Evolutionary conservation across 1,140 invertebrate species (phyloP).

Genomic region (Drosophila rhopaloa): DNA sequence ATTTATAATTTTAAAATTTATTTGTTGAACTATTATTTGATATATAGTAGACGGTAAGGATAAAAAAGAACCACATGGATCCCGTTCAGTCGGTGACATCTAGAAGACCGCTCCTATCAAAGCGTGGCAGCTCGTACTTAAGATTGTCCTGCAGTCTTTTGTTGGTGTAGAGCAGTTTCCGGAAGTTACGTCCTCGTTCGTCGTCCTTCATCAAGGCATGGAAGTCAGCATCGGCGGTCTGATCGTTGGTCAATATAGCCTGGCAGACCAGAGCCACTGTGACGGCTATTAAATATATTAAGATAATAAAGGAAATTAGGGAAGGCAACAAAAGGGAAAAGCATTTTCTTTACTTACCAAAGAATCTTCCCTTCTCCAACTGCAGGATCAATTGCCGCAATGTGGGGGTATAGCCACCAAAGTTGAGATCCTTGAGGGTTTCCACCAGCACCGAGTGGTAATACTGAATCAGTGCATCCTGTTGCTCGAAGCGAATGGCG

Average conservation of each 20-base stretch:
- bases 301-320: too few relatives aligned
- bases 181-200: slow-evolving; percentile 68
- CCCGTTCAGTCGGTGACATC: slow-evolving; percentile 54
- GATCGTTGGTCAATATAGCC: slow-evolving; percentile 64
- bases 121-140: slow-evolving; percentile 64
- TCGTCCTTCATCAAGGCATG: slow-evolving; percentile 56
- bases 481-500: slow-evolving; percentile 42
- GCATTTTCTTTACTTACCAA: slow-evolving; percentile 44
- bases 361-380: slow-evolving; percentile 64
- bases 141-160: slow-evolving; percentile 52
- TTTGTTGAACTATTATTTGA: not conserved
- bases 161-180: slow-evolving; percentile 54
- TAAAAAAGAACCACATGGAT: not conserved
- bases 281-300: slow-evolving; percentile 51
- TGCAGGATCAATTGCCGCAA: slow-evolving; percentile 68
- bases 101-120: slow-evolving; percentile 65
- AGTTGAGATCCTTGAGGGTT: slow-evolving; percentile 61
- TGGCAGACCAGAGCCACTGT: slow-evolving; percentile 43
- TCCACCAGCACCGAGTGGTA: slow-evolving; percentile 68
- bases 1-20: not conserved
- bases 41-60: not conserved
- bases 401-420: slow-evolving; percentile 62
- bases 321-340: too few relatives aligned
- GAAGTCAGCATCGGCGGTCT: slow-evolving; percentile 75
- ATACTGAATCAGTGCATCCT: slow-evolving; percentile 65